These are phyloP conservation scores for Cuculus canorus DNA, from an alignment of 2,797 vertebrate species.

Conservation along the genomic window DNA sequence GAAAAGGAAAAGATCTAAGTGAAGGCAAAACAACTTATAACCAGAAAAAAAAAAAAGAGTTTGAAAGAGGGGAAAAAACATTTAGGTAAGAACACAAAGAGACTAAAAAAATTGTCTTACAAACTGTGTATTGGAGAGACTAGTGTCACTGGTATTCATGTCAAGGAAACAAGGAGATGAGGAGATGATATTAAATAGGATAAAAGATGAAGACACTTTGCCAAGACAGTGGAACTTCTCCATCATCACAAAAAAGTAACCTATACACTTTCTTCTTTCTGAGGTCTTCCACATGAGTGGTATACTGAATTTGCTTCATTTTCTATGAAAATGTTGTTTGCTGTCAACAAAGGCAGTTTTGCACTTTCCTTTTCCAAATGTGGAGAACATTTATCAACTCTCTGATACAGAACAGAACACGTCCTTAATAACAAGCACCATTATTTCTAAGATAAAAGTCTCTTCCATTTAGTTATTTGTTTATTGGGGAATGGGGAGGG, in stretches of 20 bases:
- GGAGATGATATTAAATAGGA: neutral
- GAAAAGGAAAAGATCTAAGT: neutral
- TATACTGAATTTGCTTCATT: constrained; percentile 34
- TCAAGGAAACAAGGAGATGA: neutral
- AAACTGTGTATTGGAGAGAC: neutral
- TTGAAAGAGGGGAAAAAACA: neutral
- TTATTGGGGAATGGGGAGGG: neutral
- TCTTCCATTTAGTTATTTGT: neutral
- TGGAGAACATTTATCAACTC: neutral
- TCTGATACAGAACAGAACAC: neutral
- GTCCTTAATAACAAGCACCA: neutral
- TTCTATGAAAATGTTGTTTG: constrained; percentile 32
- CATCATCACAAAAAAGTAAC: neutral
- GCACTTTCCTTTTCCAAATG: neutral
- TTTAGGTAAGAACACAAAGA: neutral
- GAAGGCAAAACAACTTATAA: neutral
- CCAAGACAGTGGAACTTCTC: neutral
- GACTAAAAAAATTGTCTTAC: neutral
- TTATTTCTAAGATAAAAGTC: neutral
- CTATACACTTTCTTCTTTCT: neutral
- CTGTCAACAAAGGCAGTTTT: constrained; percentile 37
- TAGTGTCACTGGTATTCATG: neutral
- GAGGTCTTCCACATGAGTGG: neutral
- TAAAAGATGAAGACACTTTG: neutral
- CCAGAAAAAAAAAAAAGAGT: neutral